phyloP scores from a whole-genome alignment of 2,888 invertebrate species.

The Agrotis exclamationis region DNA sequence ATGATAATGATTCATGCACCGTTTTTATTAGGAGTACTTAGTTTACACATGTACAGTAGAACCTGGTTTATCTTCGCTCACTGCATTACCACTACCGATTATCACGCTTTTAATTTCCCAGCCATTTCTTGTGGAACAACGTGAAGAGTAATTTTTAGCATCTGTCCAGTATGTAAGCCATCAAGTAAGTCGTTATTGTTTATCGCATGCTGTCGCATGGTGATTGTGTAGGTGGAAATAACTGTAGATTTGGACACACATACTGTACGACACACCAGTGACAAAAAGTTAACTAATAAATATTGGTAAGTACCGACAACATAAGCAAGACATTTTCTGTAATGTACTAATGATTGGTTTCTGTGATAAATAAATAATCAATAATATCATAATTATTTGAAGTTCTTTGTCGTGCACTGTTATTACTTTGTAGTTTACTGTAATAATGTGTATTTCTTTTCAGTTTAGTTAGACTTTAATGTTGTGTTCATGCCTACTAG shows the following conservation, averaged over 20 bases:
- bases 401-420: background rate
- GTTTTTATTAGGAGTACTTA: slow-evolving; percentile 26
- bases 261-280: background rate
- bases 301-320: background rate
- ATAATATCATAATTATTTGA: background rate
- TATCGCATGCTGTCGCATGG: background rate
- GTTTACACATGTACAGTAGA: background rate
- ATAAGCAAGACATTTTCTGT: no score
- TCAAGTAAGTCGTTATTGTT: slow-evolving; percentile 26
- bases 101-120: slow-evolving; percentile 19
- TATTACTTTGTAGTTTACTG: background rate
- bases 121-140: background rate
- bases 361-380: background rate
- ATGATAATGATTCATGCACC: slow-evolving; percentile 32
- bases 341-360: background rate
- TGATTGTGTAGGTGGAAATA: slow-evolving; percentile 2
- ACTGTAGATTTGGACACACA: background rate
- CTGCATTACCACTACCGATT: background rate
- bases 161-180: background rate
- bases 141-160: background rate
- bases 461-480: background rate
- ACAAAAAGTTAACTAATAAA: background rate
- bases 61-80: slow-evolving; percentile 3
- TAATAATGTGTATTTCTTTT: background rate
- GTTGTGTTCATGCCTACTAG: background rate